A percentile compares a stretch with the other conserved stretches of the same genome.
Evolutionary conservation across 2,113 vertebrate species (phyloP).

Genomic region (Vireo altiloquus): DNA sequence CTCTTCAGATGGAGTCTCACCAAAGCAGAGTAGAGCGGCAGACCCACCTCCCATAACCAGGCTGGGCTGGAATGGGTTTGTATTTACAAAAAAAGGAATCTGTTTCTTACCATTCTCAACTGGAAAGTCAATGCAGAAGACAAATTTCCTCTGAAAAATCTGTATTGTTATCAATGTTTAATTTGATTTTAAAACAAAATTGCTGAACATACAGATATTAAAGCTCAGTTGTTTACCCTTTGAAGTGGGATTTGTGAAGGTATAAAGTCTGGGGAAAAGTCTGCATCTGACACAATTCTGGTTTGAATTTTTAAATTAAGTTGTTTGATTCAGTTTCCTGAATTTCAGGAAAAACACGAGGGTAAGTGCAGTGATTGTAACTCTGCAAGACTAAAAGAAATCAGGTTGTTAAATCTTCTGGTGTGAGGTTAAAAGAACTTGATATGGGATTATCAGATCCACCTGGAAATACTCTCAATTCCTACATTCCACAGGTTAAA

Average conservation of each 20-base stretch:
- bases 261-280: background rate
- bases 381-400: background rate
- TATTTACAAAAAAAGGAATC: background rate
- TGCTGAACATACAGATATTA: background rate
- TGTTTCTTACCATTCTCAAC: background rate
- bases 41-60: rapidly evolving
- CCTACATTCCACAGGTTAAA: background rate
- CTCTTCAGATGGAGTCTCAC: background rate
- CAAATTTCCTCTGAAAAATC: background rate
- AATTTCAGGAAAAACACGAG: background rate
- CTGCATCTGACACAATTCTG: background rate
- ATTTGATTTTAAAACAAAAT: background rate
- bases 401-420: background rate
- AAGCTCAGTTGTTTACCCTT: background rate
- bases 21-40: rapidly evolving
- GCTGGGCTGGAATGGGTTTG: background rate
- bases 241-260: background rate
- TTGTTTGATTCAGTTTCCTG: background rate
- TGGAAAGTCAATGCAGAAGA: background rate
- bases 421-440: background rate
- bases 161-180: background rate
- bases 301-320: background rate
- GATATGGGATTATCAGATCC: background rate
- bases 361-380: background rate
- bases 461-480: background rate